Percentiles rank a stretch among this genome's conserved stretches.
phyloP scores from a whole-genome alignment of 2,797 vertebrate genomes.

The Spheniscus humboldti region DNA sequence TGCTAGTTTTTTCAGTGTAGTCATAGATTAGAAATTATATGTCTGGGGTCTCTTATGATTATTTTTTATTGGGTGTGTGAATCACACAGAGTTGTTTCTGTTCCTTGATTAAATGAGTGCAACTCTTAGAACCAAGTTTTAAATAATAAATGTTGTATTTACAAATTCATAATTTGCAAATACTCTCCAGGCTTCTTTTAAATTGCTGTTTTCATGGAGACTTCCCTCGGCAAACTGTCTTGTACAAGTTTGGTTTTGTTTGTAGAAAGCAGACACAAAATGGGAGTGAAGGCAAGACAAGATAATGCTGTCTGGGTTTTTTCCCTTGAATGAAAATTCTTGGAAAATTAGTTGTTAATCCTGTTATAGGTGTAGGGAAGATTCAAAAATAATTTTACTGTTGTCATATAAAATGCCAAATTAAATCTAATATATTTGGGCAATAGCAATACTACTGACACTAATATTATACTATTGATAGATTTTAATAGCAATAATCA shows the following conservation, averaged over 20 bases:
- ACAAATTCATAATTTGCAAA: constrained; percentile 55
- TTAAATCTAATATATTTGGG: background rate
- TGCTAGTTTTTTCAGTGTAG: background rate
- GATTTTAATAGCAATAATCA: background rate
- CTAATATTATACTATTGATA: background rate
- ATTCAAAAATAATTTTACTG: background rate
- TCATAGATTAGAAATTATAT: constrained; percentile 31
- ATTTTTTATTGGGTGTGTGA: constrained; percentile 16
- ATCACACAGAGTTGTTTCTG: constrained; percentile 17
- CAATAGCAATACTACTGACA: background rate
- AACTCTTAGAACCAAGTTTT: constrained; percentile 23
- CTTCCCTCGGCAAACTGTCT: background rate
- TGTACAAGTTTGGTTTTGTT: background rate
- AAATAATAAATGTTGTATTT: constrained; percentile 59
- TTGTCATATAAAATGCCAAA: background rate
- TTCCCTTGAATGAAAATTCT: background rate
- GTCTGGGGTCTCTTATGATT: constrained; percentile 3
- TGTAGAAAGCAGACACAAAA: background rate
- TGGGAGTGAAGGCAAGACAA: background rate
- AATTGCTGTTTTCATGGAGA: constrained; percentile 21
- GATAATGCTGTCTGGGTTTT: background rate
- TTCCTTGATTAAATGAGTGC: constrained; percentile 35
- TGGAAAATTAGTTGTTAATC: background rate
- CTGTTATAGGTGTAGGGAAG: background rate
- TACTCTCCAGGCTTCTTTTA: constrained; percentile 23